Percentiles rank a stretch among this genome's conserved stretches.
Conservation (phyloP, 1,140 invertebrate genomes). For the Hypothenemus hampei region DNA sequence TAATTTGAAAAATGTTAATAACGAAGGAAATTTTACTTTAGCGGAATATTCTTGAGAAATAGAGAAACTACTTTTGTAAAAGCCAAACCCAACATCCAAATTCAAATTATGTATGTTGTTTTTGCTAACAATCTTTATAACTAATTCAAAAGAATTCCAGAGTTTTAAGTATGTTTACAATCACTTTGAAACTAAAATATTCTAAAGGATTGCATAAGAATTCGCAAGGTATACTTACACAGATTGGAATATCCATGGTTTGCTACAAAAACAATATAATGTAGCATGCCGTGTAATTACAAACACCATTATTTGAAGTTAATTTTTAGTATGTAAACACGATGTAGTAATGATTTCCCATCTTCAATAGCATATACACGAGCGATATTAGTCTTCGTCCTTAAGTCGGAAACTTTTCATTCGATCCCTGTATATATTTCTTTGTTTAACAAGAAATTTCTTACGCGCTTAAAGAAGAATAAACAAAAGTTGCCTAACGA, state of each 20-base stretch:
- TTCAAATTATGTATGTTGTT: no score
- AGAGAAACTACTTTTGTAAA: not conserved
- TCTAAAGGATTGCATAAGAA: not conserved
- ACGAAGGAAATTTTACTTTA: not conserved
- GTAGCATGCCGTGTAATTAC: not conserved
- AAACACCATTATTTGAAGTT: not conserved
- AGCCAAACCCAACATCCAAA: not conserved
- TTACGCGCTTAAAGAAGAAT: no score
- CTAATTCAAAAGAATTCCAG: not conserved
- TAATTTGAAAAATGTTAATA: not conserved
- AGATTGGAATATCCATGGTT: slow-evolving; percentile 19
- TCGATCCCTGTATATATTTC: not conserved
- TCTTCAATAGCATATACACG: no score
- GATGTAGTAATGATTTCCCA: no score
- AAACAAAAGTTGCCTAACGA: no score
- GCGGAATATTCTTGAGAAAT: not conserved
- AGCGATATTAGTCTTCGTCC: no score
- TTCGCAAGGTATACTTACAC: slow-evolving; percentile 15
- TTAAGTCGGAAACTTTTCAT: not conserved
- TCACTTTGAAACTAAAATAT: not conserved
- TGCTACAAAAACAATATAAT: slow-evolving; percentile 14
- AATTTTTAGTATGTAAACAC: slow-evolving; percentile 4
- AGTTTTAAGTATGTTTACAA: no score
- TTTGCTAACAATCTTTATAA: not conserved
- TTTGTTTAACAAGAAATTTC: no score